Evolutionary conservation across 2,113 vertebrate genomes (phyloP).

Genomic region (Nyctibius bracteatus): DNA sequence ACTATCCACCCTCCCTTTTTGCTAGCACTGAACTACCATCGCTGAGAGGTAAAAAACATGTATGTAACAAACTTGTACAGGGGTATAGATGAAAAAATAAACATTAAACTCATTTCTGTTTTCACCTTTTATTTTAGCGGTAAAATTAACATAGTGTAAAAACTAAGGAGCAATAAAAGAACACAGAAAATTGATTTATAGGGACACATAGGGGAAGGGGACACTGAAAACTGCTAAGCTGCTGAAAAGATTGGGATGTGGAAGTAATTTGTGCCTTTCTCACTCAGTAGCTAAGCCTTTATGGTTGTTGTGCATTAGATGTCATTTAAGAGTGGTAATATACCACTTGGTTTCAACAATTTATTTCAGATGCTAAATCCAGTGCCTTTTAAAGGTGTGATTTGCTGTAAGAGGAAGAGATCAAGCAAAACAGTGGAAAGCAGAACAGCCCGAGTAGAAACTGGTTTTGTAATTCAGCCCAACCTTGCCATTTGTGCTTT

Average conservation of each 20-base stretch:
- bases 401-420: background rate
- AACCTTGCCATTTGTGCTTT: background rate
- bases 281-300: background rate
- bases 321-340: background rate
- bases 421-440: background rate
- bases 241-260: background rate
- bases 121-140: background rate
- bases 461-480: background rate
- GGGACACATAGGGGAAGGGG: rapidly evolving
- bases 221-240: background rate
- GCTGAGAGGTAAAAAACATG: background rate
- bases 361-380: background rate
- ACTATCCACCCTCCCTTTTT: conserved; percentile 76
- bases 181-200: background rate
- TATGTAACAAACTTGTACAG: background rate
- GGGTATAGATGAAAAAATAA: background rate
- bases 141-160: background rate
- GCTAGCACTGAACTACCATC: conserved; percentile 19
- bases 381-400: background rate
- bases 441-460: background rate
- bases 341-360: background rate
- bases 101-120: background rate
- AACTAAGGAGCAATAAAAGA: background rate
- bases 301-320: too few species aligned
- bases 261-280: background rate